These are phyloP conservation scores for Liodrosophila aerea DNA, from an alignment of 2,888 invertebrate genomes.

Conservation along the genomic window DNA sequence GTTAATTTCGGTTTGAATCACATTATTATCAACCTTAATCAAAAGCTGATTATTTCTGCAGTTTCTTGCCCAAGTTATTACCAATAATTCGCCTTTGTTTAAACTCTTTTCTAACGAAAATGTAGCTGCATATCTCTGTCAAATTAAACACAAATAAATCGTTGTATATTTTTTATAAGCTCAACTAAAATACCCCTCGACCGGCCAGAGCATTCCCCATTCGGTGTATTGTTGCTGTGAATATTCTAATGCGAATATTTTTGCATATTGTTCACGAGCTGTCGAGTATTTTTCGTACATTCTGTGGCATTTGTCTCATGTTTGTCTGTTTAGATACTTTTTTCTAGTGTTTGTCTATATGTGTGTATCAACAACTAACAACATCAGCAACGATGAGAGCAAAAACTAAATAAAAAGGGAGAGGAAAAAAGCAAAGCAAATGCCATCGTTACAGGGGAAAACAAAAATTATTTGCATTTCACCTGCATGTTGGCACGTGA, in stretches of 20 bases:
- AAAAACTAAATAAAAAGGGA: conserved; percentile 8
- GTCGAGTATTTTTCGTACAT: conserved; percentile 33
- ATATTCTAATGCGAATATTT: conserved; percentile 18
- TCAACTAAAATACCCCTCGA: neutral
- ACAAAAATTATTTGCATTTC: conserved; percentile 74
- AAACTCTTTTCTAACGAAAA: too few relatives aligned
- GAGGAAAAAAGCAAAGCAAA: conserved; percentile 19
- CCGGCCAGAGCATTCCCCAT: conserved; percentile 16
- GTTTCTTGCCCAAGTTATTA: too few relatives aligned
- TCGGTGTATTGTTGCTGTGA: conserved; percentile 8
- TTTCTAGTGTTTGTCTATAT: conserved; percentile 11
- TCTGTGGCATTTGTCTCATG: conserved; percentile 40
- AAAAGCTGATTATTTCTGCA: too few relatives aligned
- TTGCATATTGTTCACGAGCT: conserved; percentile 19
- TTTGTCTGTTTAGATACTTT: conserved; percentile 56
- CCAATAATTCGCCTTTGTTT: too few relatives aligned
- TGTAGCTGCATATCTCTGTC: too few relatives aligned
- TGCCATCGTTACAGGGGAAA: conserved; percentile 55
- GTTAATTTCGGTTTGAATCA: too few relatives aligned
- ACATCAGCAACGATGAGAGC: conserved; percentile 27
- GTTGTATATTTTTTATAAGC: too few relatives aligned
- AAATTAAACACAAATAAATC: too few relatives aligned
- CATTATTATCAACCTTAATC: too few relatives aligned
- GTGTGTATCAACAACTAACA: conserved; percentile 34
- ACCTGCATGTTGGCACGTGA: conserved; percentile 76